A percentile compares a stretch with the other conserved stretches of the same genome.
phyloP scores from a whole-genome alignment of 2,888 invertebrate genomes.

The Drosophila neotestacea region DNA sequence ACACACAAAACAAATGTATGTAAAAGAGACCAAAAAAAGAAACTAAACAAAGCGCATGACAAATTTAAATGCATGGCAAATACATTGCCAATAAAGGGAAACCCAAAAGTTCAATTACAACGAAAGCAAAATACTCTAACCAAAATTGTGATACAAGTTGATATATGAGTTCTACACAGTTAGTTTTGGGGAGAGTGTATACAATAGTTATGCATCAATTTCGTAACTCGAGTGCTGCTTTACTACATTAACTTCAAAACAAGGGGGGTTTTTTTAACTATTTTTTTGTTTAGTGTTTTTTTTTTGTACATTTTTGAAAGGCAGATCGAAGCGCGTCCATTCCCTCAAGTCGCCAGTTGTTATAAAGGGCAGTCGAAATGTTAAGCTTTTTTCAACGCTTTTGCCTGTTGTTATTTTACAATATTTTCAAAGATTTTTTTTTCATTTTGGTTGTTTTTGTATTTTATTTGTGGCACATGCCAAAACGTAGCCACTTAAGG shows the following conservation, averaged over 20 bases:
- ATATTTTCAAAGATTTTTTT: slow-evolving; percentile 27
- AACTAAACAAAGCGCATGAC: slow-evolving; percentile 40
- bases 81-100: slow-evolving; percentile 30
- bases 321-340: slow-evolving; percentile 29
- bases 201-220: neutral
- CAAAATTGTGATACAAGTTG: neutral
- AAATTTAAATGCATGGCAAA: slow-evolving; percentile 56
- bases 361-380: slow-evolving; percentile 30
- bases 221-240: neutral
- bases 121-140: slow-evolving; percentile 29
- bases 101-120: slow-evolving; percentile 17
- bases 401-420: slow-evolving; percentile 21
- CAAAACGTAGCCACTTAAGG: slow-evolving; percentile 65
- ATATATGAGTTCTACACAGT: slow-evolving; percentile 4
- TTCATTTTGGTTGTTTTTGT: slow-evolving; percentile 16
- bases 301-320: slow-evolving; percentile 42
- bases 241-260: slow-evolving; percentile 7
- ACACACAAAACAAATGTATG: slow-evolving; percentile 22
- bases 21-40: slow-evolving; percentile 35
- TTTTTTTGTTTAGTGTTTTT: neutral
- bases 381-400: slow-evolving; percentile 10
- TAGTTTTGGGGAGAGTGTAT: neutral
- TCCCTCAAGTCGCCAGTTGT: slow-evolving; percentile 19
- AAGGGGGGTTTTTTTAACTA: neutral
- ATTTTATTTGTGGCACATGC: slow-evolving; percentile 53